Evolutionary conservation across 2,797 vertebrate genomes (phyloP), one percentile per base, ranked within the genome.

Genomic region (Gallinago nigripennis): DNA sequence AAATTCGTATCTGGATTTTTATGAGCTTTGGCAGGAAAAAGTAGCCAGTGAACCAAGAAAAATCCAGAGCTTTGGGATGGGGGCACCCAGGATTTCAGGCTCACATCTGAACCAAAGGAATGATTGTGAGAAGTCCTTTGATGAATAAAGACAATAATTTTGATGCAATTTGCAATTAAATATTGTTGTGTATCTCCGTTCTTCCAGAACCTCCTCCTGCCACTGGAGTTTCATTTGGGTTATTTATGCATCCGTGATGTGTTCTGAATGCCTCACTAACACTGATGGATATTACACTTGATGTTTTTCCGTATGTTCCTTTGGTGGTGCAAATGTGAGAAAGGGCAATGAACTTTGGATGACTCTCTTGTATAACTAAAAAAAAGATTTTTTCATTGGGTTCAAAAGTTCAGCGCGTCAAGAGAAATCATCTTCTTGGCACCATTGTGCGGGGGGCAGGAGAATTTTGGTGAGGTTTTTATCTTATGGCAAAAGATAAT

Each of bases 351-450:
- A 98, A 97, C 97, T 98, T 93, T 95, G 33, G 0, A 61, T 98
- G 97, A 97, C 97, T 97, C 94, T 76, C 87, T 90, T 65, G 90
- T 92, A 45, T 94, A 96, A 97, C 95, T 94, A 92, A 93, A 92
- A 77, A 88, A 70, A 51, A 61, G 9, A 16, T 86, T 84, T 95
- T 96, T 92, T 20, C 88, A 4, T 30, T 0, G 50, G 95, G 97
- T 97, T 98, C 96, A 97, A 96, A 97, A 98, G 97, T 97, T 98
- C 97, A 97, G 60, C 46, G 21, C 79, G 90, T 97, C 97, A 97
- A 39, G 76, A 89, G 90, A 12, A 80, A 97, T 97, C 96, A 96
- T 94, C 97, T 78, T 97, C 95, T 54, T 61, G 87, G 86, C 15
- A 14, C 95, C 88, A 53, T 76, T 20, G 93, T 39, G 1, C 3